Evolutionary conservation across 1,140 invertebrate species (phyloP).

Genomic region (Hylaeus volcanicus): DNA sequence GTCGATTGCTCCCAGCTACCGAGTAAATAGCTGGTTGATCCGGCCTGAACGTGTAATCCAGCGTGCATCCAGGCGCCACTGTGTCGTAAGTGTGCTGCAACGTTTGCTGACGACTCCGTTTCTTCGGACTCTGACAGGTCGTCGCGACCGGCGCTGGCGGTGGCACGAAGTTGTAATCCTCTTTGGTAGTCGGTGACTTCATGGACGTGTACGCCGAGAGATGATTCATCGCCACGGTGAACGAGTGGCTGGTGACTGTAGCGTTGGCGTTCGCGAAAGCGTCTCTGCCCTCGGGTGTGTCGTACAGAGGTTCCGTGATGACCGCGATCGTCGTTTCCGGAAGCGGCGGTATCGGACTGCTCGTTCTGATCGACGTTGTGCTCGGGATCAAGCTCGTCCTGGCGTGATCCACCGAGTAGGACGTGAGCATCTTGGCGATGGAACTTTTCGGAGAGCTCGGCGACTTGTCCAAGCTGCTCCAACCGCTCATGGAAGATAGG

Average conservation of each 20-base stretch:
- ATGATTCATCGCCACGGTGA: slow-evolving; percentile 68
- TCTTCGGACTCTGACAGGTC: slow-evolving; percentile 73
- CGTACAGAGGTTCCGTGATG: slow-evolving; percentile 75
- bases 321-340: slow-evolving; percentile 62
- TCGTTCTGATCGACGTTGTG: slow-evolving; percentile 64
- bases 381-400: slow-evolving; percentile 65
- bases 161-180: slow-evolving; percentile 73
- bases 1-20: slow-evolving; percentile 85
- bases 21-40: slow-evolving; percentile 88
- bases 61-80: slow-evolving; percentile 61
- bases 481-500: slow-evolving; percentile 91
- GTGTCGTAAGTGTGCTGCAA: slow-evolving; percentile 67
- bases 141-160: slow-evolving; percentile 63
- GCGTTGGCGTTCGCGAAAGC: slow-evolving; percentile 61
- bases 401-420: slow-evolving; percentile 72
- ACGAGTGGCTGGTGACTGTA: slow-evolving; percentile 59
- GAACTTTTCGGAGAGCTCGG: slow-evolving; percentile 85
- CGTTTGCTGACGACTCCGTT: slow-evolving; percentile 71
- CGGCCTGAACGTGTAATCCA: slow-evolving; percentile 82
- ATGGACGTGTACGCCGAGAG: slow-evolving; percentile 65
- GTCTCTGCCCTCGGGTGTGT: slow-evolving; percentile 76
- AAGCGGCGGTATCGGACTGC: slow-evolving; percentile 72
- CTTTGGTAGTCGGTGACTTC: slow-evolving; percentile 71
- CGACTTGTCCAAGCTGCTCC: slow-evolving; percentile 91
- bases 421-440: slow-evolving; percentile 74